These are phyloP conservation scores for Epinephelus coioides DNA, from an alignment of 2,797 vertebrate species.

Conservation along the genomic window DNA sequence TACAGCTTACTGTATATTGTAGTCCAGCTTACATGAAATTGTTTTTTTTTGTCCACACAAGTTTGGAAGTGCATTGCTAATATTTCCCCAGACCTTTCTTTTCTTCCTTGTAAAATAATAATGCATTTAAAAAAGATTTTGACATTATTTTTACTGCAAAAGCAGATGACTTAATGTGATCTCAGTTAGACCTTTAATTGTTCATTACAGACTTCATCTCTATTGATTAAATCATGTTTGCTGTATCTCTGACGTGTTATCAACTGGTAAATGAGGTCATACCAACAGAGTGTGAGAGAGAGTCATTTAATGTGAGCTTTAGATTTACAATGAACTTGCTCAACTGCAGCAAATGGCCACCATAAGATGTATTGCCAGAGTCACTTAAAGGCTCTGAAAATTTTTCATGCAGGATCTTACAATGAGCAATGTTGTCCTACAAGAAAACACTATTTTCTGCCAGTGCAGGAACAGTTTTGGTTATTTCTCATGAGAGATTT, in stretches of 20 bases:
- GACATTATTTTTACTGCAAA: not conserved
- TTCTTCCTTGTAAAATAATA: not conserved
- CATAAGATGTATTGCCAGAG: not conserved
- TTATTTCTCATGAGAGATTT: not conserved
- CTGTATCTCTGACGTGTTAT: not conserved
- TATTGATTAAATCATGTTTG: not conserved
- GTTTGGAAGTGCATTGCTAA: too few species aligned
- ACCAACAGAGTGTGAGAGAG: not conserved
- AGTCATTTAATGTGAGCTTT: not conserved
- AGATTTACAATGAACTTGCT: conserved; percentile 1
- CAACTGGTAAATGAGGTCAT: not conserved
- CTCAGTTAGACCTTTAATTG: not conserved
- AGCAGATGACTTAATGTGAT: not conserved
- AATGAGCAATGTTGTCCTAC: not conserved
- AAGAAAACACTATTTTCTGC: not conserved
- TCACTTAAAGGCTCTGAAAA: not conserved
- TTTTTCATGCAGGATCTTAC: not conserved
- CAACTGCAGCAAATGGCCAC: not conserved
- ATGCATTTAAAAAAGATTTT: not conserved
- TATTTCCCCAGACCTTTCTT: not conserved
- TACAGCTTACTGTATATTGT: not conserved
- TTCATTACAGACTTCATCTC: not conserved
- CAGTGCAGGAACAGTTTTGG: not conserved
- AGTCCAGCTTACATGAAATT: not conserved
- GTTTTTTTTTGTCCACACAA: not conserved